These are phyloP conservation scores for Casuarius casuarius DNA, from an alignment of 2,113 vertebrate species.

Conservation along the genomic window DNA sequence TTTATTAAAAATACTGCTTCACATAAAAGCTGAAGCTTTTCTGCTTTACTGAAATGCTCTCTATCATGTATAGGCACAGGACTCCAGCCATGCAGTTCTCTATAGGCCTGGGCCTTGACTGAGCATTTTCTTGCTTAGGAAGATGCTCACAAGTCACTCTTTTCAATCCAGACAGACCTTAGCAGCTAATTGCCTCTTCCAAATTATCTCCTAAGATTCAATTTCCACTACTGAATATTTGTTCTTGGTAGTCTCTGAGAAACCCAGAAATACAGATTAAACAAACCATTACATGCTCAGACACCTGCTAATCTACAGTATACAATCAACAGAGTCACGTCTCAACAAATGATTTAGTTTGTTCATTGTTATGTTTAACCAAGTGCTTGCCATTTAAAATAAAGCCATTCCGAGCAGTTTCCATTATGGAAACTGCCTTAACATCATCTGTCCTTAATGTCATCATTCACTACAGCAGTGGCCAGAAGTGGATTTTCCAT, in stretches of 20 bases:
- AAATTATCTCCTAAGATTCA: slow-evolving; percentile 28
- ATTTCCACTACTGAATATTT: slow-evolving; percentile 17
- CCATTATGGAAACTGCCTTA: background rate
- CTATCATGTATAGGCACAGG: background rate
- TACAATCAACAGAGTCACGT: slow-evolving; percentile 17
- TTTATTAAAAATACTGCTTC: background rate
- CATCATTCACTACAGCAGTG: background rate
- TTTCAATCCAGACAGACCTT: background rate
- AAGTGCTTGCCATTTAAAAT: slow-evolving; percentile 39
- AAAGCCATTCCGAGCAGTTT: slow-evolving; percentile 20
- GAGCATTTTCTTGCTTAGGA: background rate
- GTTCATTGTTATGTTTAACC: slow-evolving; percentile 19
- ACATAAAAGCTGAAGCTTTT: background rate
- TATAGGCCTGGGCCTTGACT: background rate
- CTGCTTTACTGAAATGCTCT: background rate
- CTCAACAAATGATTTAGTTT: slow-evolving; percentile 10
- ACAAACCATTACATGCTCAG: slow-evolving; percentile 13
- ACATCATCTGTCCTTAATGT: background rate
- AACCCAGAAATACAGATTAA: slow-evolving; percentile 39
- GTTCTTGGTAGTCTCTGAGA: background rate
- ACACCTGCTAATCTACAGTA: slow-evolving; percentile 44
- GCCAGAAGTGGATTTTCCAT: slow-evolving; percentile 46
- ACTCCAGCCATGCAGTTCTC: background rate
- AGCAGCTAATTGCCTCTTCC: slow-evolving; percentile 4
- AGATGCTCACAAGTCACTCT: background rate